Base-by-base conservation (phyloP, 2,113 vertebrate genomes). In the Chloroceryle aenea region DNA sequence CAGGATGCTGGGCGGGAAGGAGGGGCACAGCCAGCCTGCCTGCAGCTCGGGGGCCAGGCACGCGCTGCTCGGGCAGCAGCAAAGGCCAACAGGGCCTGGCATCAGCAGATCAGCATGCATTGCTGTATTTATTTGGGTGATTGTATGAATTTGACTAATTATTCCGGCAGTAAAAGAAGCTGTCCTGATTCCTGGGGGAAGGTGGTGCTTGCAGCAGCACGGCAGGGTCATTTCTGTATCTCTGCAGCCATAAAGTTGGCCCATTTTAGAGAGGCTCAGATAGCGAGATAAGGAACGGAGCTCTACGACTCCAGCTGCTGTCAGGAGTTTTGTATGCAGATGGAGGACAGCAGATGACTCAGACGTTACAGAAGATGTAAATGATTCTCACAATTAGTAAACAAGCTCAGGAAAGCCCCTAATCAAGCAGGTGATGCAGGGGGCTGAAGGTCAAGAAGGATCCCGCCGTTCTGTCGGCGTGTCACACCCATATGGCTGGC, bases 291-390 rank as follows among this genome's bases (percentile, higher is more conserved):
- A 80, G 83, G 73, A 32, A 55, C 43, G 66, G 22, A 83, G 76
- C 82, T 69, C n/a, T 43, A 20, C 47, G 80, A 77, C 73, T 90
- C 95, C 69, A 52, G 90, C 63, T 56, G 82, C 76, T 80, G 74
- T 91, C 55, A 29, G 50, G 63, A 71, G 85, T 68, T 96, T 90
- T 97, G 90, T 90, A 84, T 95, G 95, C 79, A 94, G 92, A 96
- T 92, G 68, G 64, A 90, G 76, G 88, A 50, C 79, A 55, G 59
- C 6, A 5, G 72, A 72, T 94, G 83, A 96, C 85, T 97, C 72
- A 78, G 88, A 55, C 13, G 2, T 76, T 93, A 94, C 82, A 4
- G 0, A 66, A 86, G 76, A 92, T 72, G 93, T 90, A 86, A 94
- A 87, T 90, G 52, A 93, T 69, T 93, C 83, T 68, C 73, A 68